Base-by-base conservation (phyloP, 2,888 invertebrate species). In the Subacronicta megacephala region DNA sequence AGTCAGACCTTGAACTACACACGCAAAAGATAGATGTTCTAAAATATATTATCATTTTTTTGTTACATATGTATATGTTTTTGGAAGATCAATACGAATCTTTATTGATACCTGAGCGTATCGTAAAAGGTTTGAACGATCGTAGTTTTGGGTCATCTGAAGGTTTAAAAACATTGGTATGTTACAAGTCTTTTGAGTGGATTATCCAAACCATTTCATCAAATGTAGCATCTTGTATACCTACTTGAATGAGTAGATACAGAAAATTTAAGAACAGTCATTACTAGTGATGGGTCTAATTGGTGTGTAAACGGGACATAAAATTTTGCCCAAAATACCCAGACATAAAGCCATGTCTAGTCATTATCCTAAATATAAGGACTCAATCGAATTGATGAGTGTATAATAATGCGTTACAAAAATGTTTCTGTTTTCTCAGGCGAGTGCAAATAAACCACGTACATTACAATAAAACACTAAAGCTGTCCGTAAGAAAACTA, bases 1-100 rank as follows among this genome's bases (percentile, higher is more conserved):
- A 70, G 67, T 72, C 57, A 69, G 75, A 79, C 83, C 80, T 85
- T 84, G 80, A 82, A 83, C 78, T 80, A 77, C 71, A 76, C 82
- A 77, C 77, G 80, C 68, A 73, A 73, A 75, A 74, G 72, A 72
- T 50, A 70, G 62, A 33, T 60, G 61, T 67, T 66, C 55, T 38
- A 56, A 58, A 53, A 53, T 29, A 12, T 38, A 45, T 43, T 53
- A 62, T 51, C 49, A 36, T 44, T 43, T 33, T 15, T 46, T 26
- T 26, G 23, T 16, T 37, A 36, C 26, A 26, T 7, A 29, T 10
- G 3, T 31, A n/a, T 40, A 47, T 50, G 44, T 64, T 70, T 65
- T 57, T 63, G 51, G 38, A 51, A 57, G 33, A 57, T 57, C 40
- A 44, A 38, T 37, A 55, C 17, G 23, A 44, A 46, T 55, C 52